phyloP scores from a whole-genome alignment of 2,888 invertebrate genomes.

The Isotomurus palustris region DNA sequence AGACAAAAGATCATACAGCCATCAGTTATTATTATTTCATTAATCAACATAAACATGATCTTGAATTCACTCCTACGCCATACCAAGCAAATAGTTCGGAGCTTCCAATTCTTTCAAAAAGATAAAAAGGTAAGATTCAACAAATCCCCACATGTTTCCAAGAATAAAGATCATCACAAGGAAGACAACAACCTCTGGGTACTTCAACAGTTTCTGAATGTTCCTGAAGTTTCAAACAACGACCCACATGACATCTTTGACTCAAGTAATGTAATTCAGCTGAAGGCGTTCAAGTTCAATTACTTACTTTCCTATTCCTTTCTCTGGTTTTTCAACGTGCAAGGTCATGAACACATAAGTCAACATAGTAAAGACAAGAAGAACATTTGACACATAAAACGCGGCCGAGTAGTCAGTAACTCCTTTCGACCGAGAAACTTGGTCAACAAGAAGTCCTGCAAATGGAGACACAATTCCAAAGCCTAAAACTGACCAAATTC shows the following conservation, averaged over 20 bases:
- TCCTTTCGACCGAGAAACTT: constrained; percentile 42
- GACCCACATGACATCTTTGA: no score
- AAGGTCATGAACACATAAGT: constrained; percentile 73
- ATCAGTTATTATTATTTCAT: background rate
- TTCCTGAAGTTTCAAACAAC: constrained; percentile 34
- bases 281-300: background rate
- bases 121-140: constrained; percentile 81
- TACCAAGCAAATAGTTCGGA: constrained; percentile 74
- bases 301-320: constrained; percentile 38
- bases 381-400: constrained; percentile 73
- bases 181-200: constrained; percentile 74
- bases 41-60: background rate
- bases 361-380: constrained; percentile 67
- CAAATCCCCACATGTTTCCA: constrained; percentile 84
- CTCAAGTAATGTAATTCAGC: background rate
- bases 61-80: constrained; percentile 46
- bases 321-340: constrained; percentile 53
- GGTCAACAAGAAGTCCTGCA: constrained; percentile 72
- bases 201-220: constrained; percentile 47
- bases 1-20: no score
- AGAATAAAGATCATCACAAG: constrained; percentile 74
- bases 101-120: constrained; percentile 79
- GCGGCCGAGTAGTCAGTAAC: constrained; percentile 82
- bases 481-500: constrained; percentile 73
- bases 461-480: constrained; percentile 64